Conservation (phyloP, 2,797 vertebrate genomes). For the Poecilia velifera region DNA sequence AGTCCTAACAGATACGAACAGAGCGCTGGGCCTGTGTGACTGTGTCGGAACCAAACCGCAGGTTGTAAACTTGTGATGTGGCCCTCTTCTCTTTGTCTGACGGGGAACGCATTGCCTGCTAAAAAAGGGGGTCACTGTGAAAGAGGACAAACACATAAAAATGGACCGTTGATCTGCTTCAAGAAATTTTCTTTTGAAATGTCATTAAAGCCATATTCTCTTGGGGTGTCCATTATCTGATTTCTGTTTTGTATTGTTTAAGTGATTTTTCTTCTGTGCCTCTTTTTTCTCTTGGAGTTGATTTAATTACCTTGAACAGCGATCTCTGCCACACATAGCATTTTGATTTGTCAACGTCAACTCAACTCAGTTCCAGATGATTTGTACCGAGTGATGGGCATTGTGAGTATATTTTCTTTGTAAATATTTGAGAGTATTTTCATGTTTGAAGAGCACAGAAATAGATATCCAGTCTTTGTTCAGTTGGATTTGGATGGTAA, state of each 20-base stretch:
- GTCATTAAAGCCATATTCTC: slow-evolving; percentile 82
- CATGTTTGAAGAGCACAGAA: slow-evolving; percentile 79
- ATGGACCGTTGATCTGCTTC: slow-evolving; percentile 62
- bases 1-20: slow-evolving; percentile 58
- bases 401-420: slow-evolving; percentile 79
- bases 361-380: slow-evolving; percentile 54
- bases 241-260: slow-evolving; percentile 75
- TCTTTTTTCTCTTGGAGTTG: slow-evolving; percentile 65
- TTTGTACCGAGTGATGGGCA: slow-evolving; percentile 67
- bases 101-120: slow-evolving; percentile 60
- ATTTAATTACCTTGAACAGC: slow-evolving; percentile 71
- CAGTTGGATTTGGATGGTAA: slow-evolving; percentile 76
- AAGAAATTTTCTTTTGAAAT: slow-evolving; percentile 68
- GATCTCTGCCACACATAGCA: slow-evolving; percentile 68
- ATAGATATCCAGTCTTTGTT: slow-evolving; percentile 77
- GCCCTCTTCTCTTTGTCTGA: slow-evolving; percentile 47
- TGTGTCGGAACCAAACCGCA: slow-evolving; percentile 45
- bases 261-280: slow-evolving; percentile 78
- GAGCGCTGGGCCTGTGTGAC: slow-evolving; percentile 52
- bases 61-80: slow-evolving; percentile 53
- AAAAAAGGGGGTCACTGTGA: slow-evolving; percentile 60
- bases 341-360: slow-evolving; percentile 61
- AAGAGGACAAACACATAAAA: slow-evolving; percentile 34
- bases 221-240: slow-evolving; percentile 71
- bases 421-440: slow-evolving; percentile 84